Evolutionary conservation across 1,140 invertebrate species (phyloP), one percentile per base, ranked within the genome.

Genomic region (Rhyacophila brunnea): DNA sequence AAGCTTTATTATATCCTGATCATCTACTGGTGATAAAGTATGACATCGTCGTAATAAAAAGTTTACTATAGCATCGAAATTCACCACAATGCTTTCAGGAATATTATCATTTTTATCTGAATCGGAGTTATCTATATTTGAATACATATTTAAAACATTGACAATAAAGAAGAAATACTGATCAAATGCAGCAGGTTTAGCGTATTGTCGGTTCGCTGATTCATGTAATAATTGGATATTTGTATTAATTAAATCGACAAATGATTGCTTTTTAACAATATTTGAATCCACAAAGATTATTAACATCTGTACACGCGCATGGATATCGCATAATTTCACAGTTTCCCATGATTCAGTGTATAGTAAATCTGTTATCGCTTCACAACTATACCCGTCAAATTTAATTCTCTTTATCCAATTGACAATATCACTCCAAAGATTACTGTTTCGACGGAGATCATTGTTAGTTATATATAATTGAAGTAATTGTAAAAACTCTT

Each of bases 151-250:
- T 5, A 43, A 18, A 48, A 35, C 0, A 47, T 57, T 45, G 11
- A 49, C 38, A 32, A 64, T 49, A 13, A 64, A 43, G 4, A 49
- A 53, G 43, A 57, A 64, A 48, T 40, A 32, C 15, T 7, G 18
- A 49, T 60, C 62, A 49, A 64, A 60, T 40, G 57, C 43, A n/a
- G 14, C 32, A 18, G 20, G 34, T 19, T 32, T 40, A 6, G 58
- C 58, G 48, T 64, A 64, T 28, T 52, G 14, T 50, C 62, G 43
- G 35, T 52, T 58, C 38, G 52, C 42, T n/a, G 46, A 60, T 17
- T 60, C 58, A 32, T 53, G 52, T n/a, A 64, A 14, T 11, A 18
- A 42, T 20, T 32, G 7, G 7, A 64, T 10, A 28, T 51, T 38
- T 17, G 9, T 2, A 9, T 52, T 57, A 2, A 46, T 45, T 17